These are phyloP conservation scores for Allenopithecus nigroviridis DNA, from an alignment of 2,797 vertebrate species.

Conservation along the genomic window DNA sequence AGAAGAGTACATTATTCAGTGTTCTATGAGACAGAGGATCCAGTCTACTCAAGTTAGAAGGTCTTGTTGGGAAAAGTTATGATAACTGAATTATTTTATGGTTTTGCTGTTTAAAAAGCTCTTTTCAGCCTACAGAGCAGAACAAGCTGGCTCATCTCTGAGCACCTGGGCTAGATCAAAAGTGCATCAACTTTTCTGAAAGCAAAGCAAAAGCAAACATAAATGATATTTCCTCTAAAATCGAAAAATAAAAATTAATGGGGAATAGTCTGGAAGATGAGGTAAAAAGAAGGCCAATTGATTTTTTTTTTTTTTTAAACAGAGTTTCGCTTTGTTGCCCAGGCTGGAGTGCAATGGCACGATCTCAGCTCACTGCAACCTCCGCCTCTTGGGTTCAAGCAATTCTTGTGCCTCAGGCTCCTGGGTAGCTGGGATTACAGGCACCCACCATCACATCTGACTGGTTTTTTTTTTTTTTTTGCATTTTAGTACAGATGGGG, in stretches of 20 bases:
- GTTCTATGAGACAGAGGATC: constrained; percentile 5
- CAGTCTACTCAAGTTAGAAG: constrained; percentile 24
- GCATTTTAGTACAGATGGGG: too few relatives aligned
- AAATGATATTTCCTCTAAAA: constrained; percentile 42
- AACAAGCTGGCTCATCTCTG: constrained; percentile 36
- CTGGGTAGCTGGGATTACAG: too few relatives aligned
- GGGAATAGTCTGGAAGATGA: not conserved
- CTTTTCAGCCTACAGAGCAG: constrained; percentile 45
- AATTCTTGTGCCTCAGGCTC: too few relatives aligned
- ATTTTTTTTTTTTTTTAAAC: not conserved
- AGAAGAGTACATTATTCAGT: not conserved
- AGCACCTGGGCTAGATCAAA: constrained; percentile 18
- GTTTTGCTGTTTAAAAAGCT: constrained; percentile 48
- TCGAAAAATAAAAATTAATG: not conserved
- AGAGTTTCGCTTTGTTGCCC: too few relatives aligned
- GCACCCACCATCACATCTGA: too few relatives aligned
- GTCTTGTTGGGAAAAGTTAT: constrained; percentile 23
- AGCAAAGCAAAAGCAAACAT: constrained; percentile 29
- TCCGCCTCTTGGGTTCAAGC: too few relatives aligned
- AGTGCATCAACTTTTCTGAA: not conserved
- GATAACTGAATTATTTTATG: constrained; percentile 51
- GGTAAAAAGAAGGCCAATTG: not conserved
- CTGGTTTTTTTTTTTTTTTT: too few relatives aligned
- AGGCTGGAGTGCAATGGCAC: too few relatives aligned
- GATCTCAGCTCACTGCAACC: too few relatives aligned